phyloP scores from a whole-genome alignment of 1,140 invertebrate genomes.

The Heliconius eleuchia region DNA sequence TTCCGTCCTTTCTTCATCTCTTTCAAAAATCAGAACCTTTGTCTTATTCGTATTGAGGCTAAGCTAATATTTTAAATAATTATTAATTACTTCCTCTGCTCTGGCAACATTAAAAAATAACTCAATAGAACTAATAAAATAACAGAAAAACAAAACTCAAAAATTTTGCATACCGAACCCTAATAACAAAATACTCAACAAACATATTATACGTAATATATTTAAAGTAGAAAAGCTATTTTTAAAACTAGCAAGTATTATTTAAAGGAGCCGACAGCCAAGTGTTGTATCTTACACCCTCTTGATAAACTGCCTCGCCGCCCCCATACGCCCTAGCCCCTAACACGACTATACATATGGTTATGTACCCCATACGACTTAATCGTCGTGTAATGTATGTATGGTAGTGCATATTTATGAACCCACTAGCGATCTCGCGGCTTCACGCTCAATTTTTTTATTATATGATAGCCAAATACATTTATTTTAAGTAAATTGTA shows the following conservation, averaged over 20 bases:
- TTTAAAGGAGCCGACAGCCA: conserved; percentile 23
- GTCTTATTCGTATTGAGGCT: no score
- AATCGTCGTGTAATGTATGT: conserved; percentile 4
- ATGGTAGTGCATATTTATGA: not conserved
- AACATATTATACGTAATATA: not conserved
- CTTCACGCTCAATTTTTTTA: no score
- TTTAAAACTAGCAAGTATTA: conserved; percentile 18
- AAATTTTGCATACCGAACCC: not conserved
- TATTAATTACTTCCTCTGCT: no score
- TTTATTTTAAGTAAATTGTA: no score
- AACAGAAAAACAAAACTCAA: no score
- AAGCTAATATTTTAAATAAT: no score
- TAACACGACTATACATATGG: not conserved
- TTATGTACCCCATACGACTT: not conserved
- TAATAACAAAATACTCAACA: not conserved
- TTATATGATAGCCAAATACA: no score
- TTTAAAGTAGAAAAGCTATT: not conserved
- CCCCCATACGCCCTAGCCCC: conserved; percentile 28
- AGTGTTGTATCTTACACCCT: conserved; percentile 29
- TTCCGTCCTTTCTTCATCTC: no score
- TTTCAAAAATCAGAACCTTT: no score
- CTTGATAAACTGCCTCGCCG: conserved; percentile 27
- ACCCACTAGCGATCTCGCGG: no score
- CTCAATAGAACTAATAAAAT: no score
- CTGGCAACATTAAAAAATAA: no score